Base-by-base conservation (phyloP, 2,797 vertebrate genomes). In the Gallinago nigripennis region DNA sequence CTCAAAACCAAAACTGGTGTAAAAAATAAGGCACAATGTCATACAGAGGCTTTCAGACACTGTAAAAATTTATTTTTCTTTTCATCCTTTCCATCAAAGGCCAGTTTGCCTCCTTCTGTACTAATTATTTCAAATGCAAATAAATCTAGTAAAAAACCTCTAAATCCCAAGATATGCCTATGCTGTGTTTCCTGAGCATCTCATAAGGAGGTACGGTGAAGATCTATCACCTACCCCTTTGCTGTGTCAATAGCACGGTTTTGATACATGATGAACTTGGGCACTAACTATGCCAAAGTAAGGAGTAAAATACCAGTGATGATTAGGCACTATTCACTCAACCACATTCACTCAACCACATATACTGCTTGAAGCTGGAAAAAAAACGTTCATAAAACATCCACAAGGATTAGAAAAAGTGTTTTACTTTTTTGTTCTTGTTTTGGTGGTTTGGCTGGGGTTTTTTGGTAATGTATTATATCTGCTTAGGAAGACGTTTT, bases 401-500 rank as follows among this genome's bases (percentile, higher is more conserved):
- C 45, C 4, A 20, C 5, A 16, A 53, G 7, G 73, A 66, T 58
- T 63, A n/a, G 21, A 70, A 88, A 73, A 58, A 3, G 4, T 35
- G 3, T 7, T 77, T 86, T 18, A 48, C 3, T n/a, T 41, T 16
- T 27, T 41, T 68, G 5, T 63, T 57, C 23, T 7, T 46, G 7
- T 37, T 50, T 57, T 21, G n/a, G 4, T 48, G 28, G 9, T 20
- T 30, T 18, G 28, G 51, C 8, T 20, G 24, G n/a, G 4, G 1
- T 17, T 6, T 45, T n/a, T n/a, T 53, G 25, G 5, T 37, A 51
- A 53, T 37, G 2, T 28, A 53, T 45, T 5, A 0, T 60, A 63
- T 64, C n/a, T 91, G 61, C 65, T 82, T 86, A 87, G 28, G 21
- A 86, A 68, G 24, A 31, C 19, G 35, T 10, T 86, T 72, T 75